These are phyloP conservation scores for Atrichornis clamosus DNA, from an alignment of 2,113 vertebrate species.

Conservation along the genomic window DNA sequence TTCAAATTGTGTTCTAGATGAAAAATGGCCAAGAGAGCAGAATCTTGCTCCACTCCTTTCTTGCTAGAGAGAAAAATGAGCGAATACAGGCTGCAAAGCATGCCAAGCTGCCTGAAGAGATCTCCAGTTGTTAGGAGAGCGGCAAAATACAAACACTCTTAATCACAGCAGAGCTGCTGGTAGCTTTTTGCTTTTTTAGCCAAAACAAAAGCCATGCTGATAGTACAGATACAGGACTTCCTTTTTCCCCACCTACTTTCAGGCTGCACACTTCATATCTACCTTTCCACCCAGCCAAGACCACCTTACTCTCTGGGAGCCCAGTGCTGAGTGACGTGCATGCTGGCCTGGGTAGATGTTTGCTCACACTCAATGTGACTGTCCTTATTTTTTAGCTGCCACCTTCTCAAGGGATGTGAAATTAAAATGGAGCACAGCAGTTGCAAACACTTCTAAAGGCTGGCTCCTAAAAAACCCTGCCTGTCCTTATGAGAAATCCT, in stretches of 20 bases:
- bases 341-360: neutral
- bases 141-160: neutral
- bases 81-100: accelerated
- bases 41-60: neutral
- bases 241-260: neutral
- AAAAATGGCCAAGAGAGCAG: neutral
- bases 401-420: accelerated
- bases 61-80: neutral
- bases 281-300: neutral
- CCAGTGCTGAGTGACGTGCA: accelerated
- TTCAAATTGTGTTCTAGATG: neutral
- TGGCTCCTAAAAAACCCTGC: neutral
- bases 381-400: neutral
- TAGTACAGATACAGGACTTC: neutral
- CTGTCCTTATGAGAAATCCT: neutral
- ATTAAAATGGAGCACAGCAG: neutral
- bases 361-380: neutral
- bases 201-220: neutral
- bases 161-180: neutral
- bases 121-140: neutral
- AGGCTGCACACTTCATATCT: neutral
- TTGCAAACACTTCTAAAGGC: neutral
- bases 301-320: neutral
- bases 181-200: neutral
- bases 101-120: neutral